Evolutionary conservation across 2,113 vertebrate species (phyloP).

Genomic region (Oreochromis aureus): DNA sequence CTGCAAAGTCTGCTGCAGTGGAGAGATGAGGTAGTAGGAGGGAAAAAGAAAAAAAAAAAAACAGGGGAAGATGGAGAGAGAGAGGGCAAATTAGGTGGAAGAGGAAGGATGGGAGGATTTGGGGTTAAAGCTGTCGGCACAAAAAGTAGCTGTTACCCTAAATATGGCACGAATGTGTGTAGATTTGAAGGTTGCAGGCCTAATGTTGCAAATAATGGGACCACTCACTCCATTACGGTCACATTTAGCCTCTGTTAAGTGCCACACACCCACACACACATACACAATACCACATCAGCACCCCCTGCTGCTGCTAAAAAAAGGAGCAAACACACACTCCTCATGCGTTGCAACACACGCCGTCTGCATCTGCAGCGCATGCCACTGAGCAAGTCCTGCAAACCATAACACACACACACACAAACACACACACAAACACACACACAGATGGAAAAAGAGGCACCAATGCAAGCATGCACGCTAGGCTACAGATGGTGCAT

Average conservation of each 20-base stretch:
- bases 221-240: constrained; percentile 44
- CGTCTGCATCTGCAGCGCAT: constrained; percentile 9
- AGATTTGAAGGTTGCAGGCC: constrained; percentile 1
- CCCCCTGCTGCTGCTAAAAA: not conserved
- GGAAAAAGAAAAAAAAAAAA: not conserved
- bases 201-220: constrained; percentile 63
- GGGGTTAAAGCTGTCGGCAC: constrained; percentile 23
- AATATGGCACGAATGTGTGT: not conserved
- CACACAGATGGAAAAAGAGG: not conserved
- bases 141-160: constrained; percentile 24
- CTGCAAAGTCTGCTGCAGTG: constrained; percentile 63
- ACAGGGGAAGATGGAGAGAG: not conserved
- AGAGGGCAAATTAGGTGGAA: not conserved
- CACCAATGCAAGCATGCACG: constrained; percentile 27
- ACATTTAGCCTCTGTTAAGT: constrained; percentile 17
- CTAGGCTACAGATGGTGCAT: constrained; percentile 10
- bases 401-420: not conserved
- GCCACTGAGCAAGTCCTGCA: not conserved
- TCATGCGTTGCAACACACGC: constrained; percentile 12
- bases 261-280: not conserved
- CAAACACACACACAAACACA: not conserved
- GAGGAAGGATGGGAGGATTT: not conserved
- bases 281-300: not conserved
- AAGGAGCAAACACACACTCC: not conserved
- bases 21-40: constrained; percentile 15